phyloP scores from a whole-genome alignment of 2,797 vertebrate genomes.

The Acanthurus leucopareius region DNA sequence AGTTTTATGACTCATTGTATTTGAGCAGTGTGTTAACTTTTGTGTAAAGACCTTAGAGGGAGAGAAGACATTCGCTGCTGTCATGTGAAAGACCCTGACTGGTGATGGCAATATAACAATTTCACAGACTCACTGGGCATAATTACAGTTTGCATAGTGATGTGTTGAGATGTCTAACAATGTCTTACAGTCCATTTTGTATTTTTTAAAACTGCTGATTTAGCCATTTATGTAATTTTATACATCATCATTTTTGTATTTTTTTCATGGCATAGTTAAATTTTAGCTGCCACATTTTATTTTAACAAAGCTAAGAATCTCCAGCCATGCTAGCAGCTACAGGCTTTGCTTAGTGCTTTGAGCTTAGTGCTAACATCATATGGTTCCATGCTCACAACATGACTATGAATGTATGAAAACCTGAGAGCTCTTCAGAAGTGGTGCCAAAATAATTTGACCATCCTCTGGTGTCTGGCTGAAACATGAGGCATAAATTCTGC shows the following conservation, averaged over 20 bases:
- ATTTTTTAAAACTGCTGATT: not conserved
- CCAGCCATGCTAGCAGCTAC: not conserved
- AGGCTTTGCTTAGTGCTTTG: not conserved
- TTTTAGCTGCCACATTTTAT: not conserved
- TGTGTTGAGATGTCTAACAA: not conserved
- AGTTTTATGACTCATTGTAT: not conserved
- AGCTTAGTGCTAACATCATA: not conserved
- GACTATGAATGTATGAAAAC: too few relatives aligned
- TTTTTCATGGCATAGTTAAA: not conserved
- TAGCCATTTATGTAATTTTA: not conserved
- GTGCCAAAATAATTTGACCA: too few relatives aligned
- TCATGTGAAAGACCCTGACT: not conserved
- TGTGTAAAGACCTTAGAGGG: not conserved
- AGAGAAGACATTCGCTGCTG: too few relatives aligned
- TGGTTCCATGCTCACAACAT: not conserved
- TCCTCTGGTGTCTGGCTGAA: too few relatives aligned
- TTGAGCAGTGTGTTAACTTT: slow-evolving; percentile 11
- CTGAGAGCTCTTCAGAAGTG: too few relatives aligned
- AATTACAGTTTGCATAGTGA: not conserved
- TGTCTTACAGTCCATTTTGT: not conserved
- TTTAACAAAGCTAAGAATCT: not conserved
- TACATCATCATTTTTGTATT: not conserved
- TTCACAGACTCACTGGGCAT: not conserved
- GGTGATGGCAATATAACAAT: not conserved
- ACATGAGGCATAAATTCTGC: too few relatives aligned